Evolutionary conservation across 1,140 invertebrate genomes (phyloP), one percentile per base, ranked within the genome.

Genomic region (Orius insidiosus): DNA sequence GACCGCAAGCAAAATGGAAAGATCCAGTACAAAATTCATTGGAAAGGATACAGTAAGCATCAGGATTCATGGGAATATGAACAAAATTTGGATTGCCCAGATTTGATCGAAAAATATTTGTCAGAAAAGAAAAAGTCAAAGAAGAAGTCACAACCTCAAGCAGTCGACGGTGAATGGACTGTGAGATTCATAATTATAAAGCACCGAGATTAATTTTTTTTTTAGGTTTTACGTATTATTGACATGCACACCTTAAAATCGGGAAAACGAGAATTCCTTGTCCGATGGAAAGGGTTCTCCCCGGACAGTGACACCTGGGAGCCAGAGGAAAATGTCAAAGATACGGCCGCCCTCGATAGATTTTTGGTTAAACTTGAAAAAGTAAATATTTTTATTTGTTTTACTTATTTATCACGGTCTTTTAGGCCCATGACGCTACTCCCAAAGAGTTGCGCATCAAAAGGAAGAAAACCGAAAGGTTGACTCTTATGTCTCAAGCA

Each of bases 241-340:
- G 79, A 85, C 56, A 76, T 76, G 9, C 70, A 76, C 46, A 69
- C 75, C 37, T 76, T 76, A 48, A 75, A 75, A 56, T 70, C 75
- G 62, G 77, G 77, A 1, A 68, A 67, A 14, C 62, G 71, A 14
- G 71, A 85, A 53, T 87, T 84, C 55, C 63, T 82, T 4, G 79
- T 87, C 40, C 70, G 79, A 52, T 87, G 84, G 82, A 86, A 79
- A 57, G 78, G 78, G 5, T 81, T 75, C 62, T 63, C 65, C 1
- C 56, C 63, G 11, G 68, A 72, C 41, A 68, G 75, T 53, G 73
- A 80, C 52, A 75, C 76, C 11, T 83, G 80, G 80, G 80, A 81
- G 58, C 77, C 78, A 1, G 78, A 82, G 57, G 67, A 68, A 13
- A 72, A 81, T 60, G 60, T 82, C 7, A 72, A 74, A 52, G 81